phyloP scores from a whole-genome alignment of 2,113 vertebrate species.

The Tauraco erythrolophus region DNA sequence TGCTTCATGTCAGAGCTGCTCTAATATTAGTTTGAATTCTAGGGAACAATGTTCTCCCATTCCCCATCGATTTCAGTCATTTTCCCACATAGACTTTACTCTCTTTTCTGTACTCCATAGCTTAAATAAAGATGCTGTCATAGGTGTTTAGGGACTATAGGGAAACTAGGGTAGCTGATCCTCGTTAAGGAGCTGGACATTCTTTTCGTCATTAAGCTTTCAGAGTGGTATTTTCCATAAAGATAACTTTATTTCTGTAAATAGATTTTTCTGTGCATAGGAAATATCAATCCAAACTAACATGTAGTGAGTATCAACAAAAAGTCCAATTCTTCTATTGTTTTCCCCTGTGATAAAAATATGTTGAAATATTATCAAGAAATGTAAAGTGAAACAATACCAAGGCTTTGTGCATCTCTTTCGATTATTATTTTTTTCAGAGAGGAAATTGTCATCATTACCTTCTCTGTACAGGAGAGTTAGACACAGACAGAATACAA shows the following conservation, averaged over 20 bases:
- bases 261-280: not conserved
- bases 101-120: not conserved
- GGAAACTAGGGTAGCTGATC: not conserved
- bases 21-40: too few species aligned
- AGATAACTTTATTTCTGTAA: not conserved
- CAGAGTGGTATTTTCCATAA: not conserved
- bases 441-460: not conserved
- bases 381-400: not conserved
- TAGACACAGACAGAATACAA: not conserved
- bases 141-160: not conserved
- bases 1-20: too few species aligned
- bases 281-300: not conserved
- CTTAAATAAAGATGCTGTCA: not conserved
- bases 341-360: not conserved
- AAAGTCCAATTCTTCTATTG: not conserved
- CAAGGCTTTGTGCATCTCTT: not conserved
- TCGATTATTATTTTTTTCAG: not conserved
- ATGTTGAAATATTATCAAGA: not conserved
- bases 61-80: too few species aligned
- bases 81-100: too few species aligned
- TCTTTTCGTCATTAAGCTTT: not conserved
- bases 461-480: not conserved
- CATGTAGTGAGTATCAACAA: not conserved
- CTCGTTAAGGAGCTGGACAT: not conserved
- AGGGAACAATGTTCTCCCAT: too few species aligned